Conservation (phyloP, 2,113 vertebrate genomes). For the Neogale vison region DNA sequence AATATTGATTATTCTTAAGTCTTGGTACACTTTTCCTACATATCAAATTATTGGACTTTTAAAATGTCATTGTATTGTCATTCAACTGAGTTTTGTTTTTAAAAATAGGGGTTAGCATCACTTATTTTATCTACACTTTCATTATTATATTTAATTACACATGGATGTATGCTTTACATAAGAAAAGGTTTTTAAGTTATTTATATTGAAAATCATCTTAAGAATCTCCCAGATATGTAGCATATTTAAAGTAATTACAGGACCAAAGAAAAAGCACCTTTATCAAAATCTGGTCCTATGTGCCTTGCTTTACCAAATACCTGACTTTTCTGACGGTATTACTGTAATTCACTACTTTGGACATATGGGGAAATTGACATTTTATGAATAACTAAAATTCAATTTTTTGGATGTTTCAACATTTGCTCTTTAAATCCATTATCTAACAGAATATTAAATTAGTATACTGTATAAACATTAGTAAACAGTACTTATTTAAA, state of each 20-base stretch:
- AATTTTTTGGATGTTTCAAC: conserved; percentile 21
- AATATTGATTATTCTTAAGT: not conserved
- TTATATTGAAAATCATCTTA: conserved; percentile 69
- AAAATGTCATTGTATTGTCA: conserved; percentile 59
- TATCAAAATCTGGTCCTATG: conserved; percentile 64
- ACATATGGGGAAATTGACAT: conserved; percentile 24
- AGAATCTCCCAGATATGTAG: conserved; percentile 53
- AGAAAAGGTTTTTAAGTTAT: conserved; percentile 62
- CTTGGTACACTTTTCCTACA: not conserved
- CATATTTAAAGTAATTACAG: conserved; percentile 48
- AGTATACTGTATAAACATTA: conserved; percentile 25
- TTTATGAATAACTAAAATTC: conserved; percentile 36
- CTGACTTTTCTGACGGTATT: conserved; percentile 39
- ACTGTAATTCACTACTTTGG: conserved; percentile 36
- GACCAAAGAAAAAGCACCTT: conserved; percentile 55
- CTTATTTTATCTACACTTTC: conserved; percentile 74
- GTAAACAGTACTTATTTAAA: conserved; percentile 58
- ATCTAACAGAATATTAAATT: conserved; percentile 52
- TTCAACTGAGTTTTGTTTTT: conserved; percentile 44
- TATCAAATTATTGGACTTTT: conserved; percentile 43
- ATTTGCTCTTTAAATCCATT: conserved; percentile 67
- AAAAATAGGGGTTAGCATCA: conserved; percentile 29
- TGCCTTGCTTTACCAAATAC: conserved; percentile 69
- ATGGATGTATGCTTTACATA: conserved; percentile 34
- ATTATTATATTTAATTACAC: conserved; percentile 79